A percentile compares a stretch with the other conserved stretches of the same genome.
Conservation (phyloP, 2,797 vertebrate genomes). For the Myotis daubentonii region DNA sequence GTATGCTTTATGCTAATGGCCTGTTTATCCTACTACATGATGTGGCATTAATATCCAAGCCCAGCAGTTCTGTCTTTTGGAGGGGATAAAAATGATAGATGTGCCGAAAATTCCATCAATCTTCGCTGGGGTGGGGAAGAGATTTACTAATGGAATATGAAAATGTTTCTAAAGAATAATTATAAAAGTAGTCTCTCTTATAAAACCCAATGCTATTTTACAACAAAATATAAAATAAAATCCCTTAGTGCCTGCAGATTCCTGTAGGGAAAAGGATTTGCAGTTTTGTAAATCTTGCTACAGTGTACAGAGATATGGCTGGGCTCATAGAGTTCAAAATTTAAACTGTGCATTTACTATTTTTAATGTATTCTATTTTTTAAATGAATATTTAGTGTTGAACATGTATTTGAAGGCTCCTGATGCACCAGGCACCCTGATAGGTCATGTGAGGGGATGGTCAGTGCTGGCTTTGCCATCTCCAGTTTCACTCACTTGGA, state of each 20-base stretch:
- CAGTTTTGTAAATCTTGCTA: constrained; percentile 4
- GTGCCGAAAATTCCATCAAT: neutral
- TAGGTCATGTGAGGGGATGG: neutral
- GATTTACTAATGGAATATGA: neutral
- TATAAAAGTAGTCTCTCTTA: constrained; percentile 53
- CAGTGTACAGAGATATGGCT: neutral
- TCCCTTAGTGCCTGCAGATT: neutral
- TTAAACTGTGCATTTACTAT: neutral
- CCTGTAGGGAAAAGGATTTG: neutral
- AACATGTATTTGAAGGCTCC: neutral
- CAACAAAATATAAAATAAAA: constrained; percentile 56
- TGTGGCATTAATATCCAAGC: constrained; percentile 56
- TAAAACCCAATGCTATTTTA: constrained; percentile 54
- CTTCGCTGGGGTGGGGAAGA: neutral
- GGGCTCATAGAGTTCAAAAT: neutral
- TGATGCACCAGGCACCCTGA: neutral
- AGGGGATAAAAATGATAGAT: constrained; percentile 42
- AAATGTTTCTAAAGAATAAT: neutral
- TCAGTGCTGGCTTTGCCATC: neutral
- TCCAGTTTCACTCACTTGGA: neutral
- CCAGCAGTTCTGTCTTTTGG: neutral
- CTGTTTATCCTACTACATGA: constrained; percentile 60
- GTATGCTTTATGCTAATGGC: constrained; percentile 58
- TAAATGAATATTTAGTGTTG: neutral
- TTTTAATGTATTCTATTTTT: neutral